Percentiles rank a stretch among this genome's conserved stretches.
phyloP scores from a whole-genome alignment of 2,888 invertebrate genomes.

The Anoplius nigerrimus region DNA sequence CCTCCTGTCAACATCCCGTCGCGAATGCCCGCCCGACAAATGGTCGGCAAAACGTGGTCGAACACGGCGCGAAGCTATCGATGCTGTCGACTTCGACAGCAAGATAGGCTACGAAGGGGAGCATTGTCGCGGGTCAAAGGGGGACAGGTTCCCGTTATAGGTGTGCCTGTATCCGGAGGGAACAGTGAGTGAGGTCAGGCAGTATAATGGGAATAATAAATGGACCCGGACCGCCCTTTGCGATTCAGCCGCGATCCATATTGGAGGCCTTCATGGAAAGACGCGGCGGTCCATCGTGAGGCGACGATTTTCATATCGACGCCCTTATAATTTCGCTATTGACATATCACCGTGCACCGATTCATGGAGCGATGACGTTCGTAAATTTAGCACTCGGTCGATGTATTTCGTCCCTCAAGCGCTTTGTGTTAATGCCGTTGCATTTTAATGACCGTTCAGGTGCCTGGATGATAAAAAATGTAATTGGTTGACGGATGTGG shows the following conservation, averaged over 20 bases:
- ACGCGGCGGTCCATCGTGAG: conserved; percentile 30
- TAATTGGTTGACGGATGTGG: too few species aligned
- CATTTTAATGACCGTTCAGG: too few species aligned
- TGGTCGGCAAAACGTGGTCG: conserved; percentile 44
- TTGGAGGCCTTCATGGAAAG: conserved; percentile 29
- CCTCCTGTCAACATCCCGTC: conserved; percentile 26
- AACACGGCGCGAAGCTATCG: conserved; percentile 38
- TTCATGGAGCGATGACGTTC: too few species aligned
- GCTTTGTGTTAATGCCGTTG: too few species aligned
- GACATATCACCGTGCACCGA: too few species aligned
- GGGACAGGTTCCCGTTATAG: conserved; percentile 38
- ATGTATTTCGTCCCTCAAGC: too few species aligned
- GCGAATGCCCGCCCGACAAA: conserved; percentile 20
- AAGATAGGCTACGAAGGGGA: conserved; percentile 37
- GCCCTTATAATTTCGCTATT: neutral
- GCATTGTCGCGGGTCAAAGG: conserved; percentile 48
- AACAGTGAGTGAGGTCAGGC: conserved; percentile 48
- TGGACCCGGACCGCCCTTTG: conserved; percentile 54
- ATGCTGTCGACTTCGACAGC: conserved; percentile 44
- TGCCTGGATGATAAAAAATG: too few species aligned
- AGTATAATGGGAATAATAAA: conserved; percentile 66
- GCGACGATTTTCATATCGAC: conserved; percentile 36
- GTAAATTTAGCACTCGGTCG: too few species aligned
- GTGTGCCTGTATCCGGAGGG: conserved; percentile 42
- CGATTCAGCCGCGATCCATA: conserved; percentile 45